Evolutionary conservation across 2,797 vertebrate species (phyloP).

Genomic region (Sciurus carolinensis): DNA sequence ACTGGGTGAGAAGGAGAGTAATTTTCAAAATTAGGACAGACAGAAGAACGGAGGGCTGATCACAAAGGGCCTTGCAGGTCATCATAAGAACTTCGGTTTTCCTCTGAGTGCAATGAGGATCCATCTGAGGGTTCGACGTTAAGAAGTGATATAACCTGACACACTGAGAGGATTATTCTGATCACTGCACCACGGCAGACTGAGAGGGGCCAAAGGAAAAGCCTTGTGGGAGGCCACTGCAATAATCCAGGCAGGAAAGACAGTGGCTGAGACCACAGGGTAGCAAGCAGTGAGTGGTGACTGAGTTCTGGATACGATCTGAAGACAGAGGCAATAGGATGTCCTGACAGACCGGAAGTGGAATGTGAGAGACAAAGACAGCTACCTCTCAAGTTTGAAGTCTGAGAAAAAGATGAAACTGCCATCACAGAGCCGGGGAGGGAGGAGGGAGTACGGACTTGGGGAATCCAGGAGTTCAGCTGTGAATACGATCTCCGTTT

Average conservation of each 20-base stretch:
- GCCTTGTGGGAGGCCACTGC: not conserved
- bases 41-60: not conserved
- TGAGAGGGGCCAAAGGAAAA: not conserved
- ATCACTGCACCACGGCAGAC: not conserved
- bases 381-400: not conserved
- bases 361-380: not conserved
- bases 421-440: too few relatives aligned
- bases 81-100: not conserved
- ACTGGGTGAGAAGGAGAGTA: not conserved
- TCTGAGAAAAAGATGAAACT: not conserved
- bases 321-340: not conserved
- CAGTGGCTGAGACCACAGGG: not conserved
- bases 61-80: not conserved
- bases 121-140: not conserved
- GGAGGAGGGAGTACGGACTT: too few relatives aligned
- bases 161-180: not conserved
- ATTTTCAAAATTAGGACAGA: not conserved
- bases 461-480: not conserved
- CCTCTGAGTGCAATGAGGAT: not conserved
- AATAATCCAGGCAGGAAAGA: not conserved
- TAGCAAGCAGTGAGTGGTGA: not conserved
- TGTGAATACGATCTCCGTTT: too few relatives aligned
- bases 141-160: not conserved
- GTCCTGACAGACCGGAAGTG: not conserved
- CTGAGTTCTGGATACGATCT: not conserved